Base-by-base conservation (phyloP, 2,888 invertebrate genomes). In the Thumatha senex region DNA sequence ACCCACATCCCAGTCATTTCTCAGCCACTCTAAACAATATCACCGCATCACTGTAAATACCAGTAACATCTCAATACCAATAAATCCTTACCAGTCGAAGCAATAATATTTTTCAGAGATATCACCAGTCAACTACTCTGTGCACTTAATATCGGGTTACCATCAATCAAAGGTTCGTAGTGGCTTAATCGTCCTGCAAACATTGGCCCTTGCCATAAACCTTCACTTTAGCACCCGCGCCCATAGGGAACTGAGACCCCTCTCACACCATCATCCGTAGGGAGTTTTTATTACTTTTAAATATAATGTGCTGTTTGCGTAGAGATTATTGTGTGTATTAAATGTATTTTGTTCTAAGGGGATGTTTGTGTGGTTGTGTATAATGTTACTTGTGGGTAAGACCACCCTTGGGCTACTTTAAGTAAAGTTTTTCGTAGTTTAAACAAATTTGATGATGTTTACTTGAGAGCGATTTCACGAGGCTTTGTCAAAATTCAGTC, bases 151-250 rank as follows among this genome's bases (percentile, higher is more conserved):
- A 77, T 82, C 77, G 70, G 40, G 67, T 82, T 78, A 70, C 84
- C 85, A 89, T 90, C 89, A 86, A 88, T 89, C 89, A 85, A 63
- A 66, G 64, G 58, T 70, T 70, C 69, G 59, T 66, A 66, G 57
- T 72, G 70, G 74, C 78, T 86, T 86, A 88, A 89, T 89, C 87
- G 81, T 72, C 78, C 72, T 71, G 68, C 87, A 89, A 90, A 90
- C 85, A 89, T 90, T 89, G 81, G 82, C 65, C 67, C 63, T 65
- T 68, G 72, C 70, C 78, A 82, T 78, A 79, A 86, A 84, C 76
- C 74, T 68, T 61, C 65, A 74, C 74, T 78, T 86, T 84, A 80
- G 84, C 84, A 80, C 80, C 78, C 74, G 58, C 43, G 44, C 48
- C 67, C 62, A 51, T 52, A 61, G 58, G 56, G 60, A 63, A 51